A percentile compares a stretch with the other conserved stretches of the same genome.
These are phyloP conservation scores for Vesta saturnalis DNA, from an alignment of 2,888 invertebrate species.

Conservation along the genomic window DNA sequence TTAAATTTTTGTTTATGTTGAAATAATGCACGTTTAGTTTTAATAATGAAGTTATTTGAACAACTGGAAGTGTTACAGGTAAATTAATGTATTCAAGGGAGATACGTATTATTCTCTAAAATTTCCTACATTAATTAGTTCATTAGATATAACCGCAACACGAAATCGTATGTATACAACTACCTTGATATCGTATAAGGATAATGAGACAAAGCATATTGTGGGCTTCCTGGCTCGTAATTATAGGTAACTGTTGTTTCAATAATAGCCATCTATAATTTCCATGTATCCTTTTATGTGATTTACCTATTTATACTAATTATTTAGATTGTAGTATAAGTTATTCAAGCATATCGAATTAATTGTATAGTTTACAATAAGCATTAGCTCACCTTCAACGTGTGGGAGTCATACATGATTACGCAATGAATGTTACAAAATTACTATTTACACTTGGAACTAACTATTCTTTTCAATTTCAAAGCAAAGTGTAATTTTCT, in stretches of 20 bases:
- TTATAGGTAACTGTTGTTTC: constrained; percentile 22
- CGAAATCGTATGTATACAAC: background rate
- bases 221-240: constrained; percentile 18
- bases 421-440: background rate
- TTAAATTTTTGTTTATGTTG: too few relatives aligned
- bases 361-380: constrained; percentile 18
- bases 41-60: too few relatives aligned
- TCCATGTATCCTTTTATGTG: constrained; percentile 31
- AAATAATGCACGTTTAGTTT: too few relatives aligned
- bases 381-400: constrained; percentile 12
- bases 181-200: constrained; percentile 6
- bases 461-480: too few relatives aligned
- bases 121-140: too few relatives aligned
- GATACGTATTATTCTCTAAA: too few relatives aligned
- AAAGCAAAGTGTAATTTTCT: too few relatives aligned
- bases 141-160: background rate
- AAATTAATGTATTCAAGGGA: too few relatives aligned
- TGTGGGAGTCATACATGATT: constrained; percentile 14
- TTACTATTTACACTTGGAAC: too few relatives aligned
- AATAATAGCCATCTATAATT: constrained; percentile 32
- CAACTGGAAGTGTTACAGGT: too few relatives aligned
- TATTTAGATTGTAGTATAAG: constrained; percentile 19
- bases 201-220: constrained; percentile 21
- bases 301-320: constrained; percentile 26
- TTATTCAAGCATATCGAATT: constrained; percentile 18